Conservation (phyloP, 2,797 vertebrate species). For the Miopithecus talapoin region DNA sequence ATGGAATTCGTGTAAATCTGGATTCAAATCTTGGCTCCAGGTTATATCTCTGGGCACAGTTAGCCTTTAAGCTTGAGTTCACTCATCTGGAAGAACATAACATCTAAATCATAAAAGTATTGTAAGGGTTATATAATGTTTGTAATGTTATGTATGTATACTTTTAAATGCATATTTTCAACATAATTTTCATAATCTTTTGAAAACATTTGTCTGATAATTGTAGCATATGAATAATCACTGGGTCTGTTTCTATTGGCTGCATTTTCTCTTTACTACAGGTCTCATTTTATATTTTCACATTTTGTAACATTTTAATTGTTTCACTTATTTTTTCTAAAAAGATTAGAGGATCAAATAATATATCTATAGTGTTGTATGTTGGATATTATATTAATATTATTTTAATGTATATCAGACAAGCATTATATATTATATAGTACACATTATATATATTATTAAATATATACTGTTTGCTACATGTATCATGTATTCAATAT, state of each 20-base stretch:
- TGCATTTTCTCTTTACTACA: background rate
- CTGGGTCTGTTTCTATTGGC: background rate
- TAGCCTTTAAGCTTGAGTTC: background rate
- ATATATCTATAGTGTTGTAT: background rate
- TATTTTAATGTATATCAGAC: background rate
- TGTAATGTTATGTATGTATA: background rate
- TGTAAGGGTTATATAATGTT: background rate
- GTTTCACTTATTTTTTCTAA: background rate
- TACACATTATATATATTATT: background rate
- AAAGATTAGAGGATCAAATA: background rate
- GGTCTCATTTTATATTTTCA: background rate
- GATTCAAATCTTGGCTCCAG: background rate
- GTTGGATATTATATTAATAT: background rate
- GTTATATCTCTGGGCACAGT: background rate
- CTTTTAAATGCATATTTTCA: background rate
- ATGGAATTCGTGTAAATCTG: background rate
- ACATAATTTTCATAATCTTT: background rate
- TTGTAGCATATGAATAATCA: background rate
- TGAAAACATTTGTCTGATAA: background rate
- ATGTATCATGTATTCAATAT: background rate
- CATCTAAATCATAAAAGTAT: background rate
- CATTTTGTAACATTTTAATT: background rate
- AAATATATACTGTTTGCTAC: background rate
- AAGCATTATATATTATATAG: background rate
- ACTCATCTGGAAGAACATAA: background rate